Evolutionary conservation across 2,888 invertebrate species (phyloP), one percentile per base, ranked within the genome.

Genomic region (Diabrotica balteata): DNA sequence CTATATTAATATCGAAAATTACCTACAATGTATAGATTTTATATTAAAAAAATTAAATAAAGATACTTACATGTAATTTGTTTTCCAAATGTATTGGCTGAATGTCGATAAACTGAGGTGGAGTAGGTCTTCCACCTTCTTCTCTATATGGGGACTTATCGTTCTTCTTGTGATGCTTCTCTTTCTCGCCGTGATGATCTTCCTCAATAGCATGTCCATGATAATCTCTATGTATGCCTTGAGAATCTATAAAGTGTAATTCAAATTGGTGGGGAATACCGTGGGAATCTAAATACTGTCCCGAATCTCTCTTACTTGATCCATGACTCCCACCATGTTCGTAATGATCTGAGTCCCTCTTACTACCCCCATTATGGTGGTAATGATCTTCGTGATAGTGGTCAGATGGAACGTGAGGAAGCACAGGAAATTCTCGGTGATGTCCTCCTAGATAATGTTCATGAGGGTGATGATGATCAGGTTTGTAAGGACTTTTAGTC

Each of bases 41-140:
- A n/a, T n/a, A n/a, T n/a, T n/a, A n/a, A n/a, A 32, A 32, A 32
- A 32, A 32, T 10, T 59, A 8, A 47, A 47, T 43, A 57, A 51
- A 63, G 10, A 10, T 55, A 80, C 84, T 84, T 75, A 84, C 84
- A 76, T 76, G 74, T 32, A 69, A 67, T 77, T 84, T 84, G 71
- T 84, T 84, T 72, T 84, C 84, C 32, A 74, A 65, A 69, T 81
- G 78, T 9, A 81, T 77, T 0, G 80, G 77, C 47, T 82, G 81
- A 54, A 85, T 74, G 67, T 84, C 81, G 65, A 84, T 84, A 70
- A 81, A 82, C 50, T 82, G 82, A 6, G 85, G 85, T 11, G 84
- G 84, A 9, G 76, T 74, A 0, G 83, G 82, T 59, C 79, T 75
- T 8, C 63, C 52, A 10, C 70, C 54, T 4, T 74, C 77, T 42